Evolutionary conservation across 2,113 vertebrate genomes (phyloP), one percentile per base, ranked within the genome.

Genomic region (Passer montanus): DNA sequence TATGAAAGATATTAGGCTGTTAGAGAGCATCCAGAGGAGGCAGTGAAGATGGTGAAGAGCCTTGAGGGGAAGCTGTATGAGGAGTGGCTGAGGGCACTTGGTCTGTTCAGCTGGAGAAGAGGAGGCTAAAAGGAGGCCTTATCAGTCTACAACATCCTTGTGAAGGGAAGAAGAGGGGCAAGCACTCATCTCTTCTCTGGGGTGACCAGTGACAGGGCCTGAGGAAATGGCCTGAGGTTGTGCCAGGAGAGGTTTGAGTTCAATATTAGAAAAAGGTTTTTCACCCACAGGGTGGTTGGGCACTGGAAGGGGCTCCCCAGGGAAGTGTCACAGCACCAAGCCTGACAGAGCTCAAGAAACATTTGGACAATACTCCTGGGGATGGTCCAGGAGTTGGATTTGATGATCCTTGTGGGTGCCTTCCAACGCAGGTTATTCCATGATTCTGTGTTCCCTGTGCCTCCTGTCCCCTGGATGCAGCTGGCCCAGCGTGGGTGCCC

Each of bases 401-500:
- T 1, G 0, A 2, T 23, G 73, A 78, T 53, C 63, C 39, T 33
- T 24, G 73, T 28, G 64, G 73, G 7, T 46, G 7, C 28, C 28
- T 37, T 52, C 39, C 33, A 69, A 15, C 1, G 0, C 55, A 53
- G 28, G 39, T 28, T 20, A 37, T n/a, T 44, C 63, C 17, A 19
- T 15, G 27, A 33, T 52, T 41, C 70, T 30, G 16, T 76, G 52
- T 11, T 58, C 26, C 7, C 50, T 9, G 24, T 52, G 58, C 17
- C 31, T 73, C 11, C 28, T 39, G 24, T 80, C 41, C 5, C 11
- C 15, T 6, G 56, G 41, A 41, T 52, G 33, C 52, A 13, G 47
- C 5, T 31, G 52, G 43, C 16, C 15, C 4, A 15, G 47, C 0
- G 0, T 10, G 35, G 10, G 47, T 49, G 26, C 23, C n/a, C n/a